Conservation (phyloP, 2,797 vertebrate species). For the Furcifer pardalis region DNA sequence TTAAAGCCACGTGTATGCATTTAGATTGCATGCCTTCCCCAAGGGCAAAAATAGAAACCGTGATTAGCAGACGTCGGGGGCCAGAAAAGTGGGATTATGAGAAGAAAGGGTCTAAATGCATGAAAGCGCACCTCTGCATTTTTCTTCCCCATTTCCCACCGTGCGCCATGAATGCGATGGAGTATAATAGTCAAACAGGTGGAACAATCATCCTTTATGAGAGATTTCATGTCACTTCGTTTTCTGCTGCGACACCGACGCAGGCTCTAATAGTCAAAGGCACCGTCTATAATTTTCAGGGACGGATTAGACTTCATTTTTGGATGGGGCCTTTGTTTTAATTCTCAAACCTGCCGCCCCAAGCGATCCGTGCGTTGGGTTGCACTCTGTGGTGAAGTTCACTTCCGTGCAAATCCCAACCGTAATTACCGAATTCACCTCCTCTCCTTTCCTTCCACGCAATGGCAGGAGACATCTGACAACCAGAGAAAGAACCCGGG, state of each 20-base stretch:
- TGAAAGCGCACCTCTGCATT: neutral
- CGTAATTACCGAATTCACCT: neutral
- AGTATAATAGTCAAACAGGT: neutral
- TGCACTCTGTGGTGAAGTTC: no score
- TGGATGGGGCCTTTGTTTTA: slow-evolving; percentile 12
- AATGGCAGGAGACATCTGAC: neutral
- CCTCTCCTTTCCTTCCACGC: neutral
- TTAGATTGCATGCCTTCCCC: neutral
- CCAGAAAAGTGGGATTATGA: neutral
- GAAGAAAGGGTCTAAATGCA: neutral
- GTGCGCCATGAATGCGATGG: neutral
- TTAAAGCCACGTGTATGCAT: no score
- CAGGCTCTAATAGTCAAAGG: neutral
- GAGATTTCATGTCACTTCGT: neutral
- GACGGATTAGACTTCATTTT: neutral
- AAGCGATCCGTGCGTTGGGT: neutral
- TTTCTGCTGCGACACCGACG: neutral
- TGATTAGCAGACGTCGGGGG: neutral
- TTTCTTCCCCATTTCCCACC: neutral
- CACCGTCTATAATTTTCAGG: neutral
- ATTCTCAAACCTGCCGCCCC: neutral
- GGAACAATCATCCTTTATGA: neutral
- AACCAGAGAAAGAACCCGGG: neutral
- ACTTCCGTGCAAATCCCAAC: neutral
- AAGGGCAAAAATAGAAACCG: no score